These are phyloP conservation scores for Drosophila yakuba DNA, from an alignment of 1,140 invertebrate species.

Conservation along the genomic window DNA sequence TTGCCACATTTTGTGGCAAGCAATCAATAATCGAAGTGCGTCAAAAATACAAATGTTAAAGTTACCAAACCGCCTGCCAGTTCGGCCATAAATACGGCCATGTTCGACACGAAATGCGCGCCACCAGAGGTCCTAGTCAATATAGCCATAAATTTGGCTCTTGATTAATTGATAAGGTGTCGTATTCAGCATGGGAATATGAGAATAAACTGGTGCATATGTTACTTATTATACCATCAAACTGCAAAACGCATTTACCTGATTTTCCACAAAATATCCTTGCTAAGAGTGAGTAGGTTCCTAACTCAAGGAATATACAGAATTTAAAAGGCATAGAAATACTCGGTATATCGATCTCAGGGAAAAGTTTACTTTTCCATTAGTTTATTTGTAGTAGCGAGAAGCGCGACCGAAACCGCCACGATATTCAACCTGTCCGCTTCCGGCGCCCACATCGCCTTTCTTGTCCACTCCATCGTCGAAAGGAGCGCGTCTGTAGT, in stretches of 20 bases:
- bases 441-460: background rate
- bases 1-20: conserved; percentile 79
- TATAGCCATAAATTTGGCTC: conserved; percentile 32
- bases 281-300: too few species aligned
- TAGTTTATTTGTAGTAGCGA: background rate
- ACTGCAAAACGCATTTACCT: too few species aligned
- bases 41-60: conserved; percentile 76
- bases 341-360: too few species aligned
- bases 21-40: conserved; percentile 81
- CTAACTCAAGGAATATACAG: too few species aligned
- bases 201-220: background rate
- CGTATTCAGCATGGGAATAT: background rate
- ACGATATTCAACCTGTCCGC: background rate
- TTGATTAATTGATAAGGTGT: conserved; percentile 49
- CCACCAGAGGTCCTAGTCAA: conserved; percentile 25
- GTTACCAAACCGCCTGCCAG: conserved; percentile 25
- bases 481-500: background rate
- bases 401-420: background rate
- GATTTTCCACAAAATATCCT: too few species aligned
- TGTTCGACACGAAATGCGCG: conserved; percentile 25
- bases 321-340: too few species aligned
- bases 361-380: background rate
- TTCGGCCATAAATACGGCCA: conserved; percentile 21
- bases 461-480: background rate
- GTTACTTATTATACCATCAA: too few species aligned